Percentiles rank a stretch among this genome's conserved stretches.
phyloP scores from a whole-genome alignment of 2,113 vertebrate species.

The Columba livia region DNA sequence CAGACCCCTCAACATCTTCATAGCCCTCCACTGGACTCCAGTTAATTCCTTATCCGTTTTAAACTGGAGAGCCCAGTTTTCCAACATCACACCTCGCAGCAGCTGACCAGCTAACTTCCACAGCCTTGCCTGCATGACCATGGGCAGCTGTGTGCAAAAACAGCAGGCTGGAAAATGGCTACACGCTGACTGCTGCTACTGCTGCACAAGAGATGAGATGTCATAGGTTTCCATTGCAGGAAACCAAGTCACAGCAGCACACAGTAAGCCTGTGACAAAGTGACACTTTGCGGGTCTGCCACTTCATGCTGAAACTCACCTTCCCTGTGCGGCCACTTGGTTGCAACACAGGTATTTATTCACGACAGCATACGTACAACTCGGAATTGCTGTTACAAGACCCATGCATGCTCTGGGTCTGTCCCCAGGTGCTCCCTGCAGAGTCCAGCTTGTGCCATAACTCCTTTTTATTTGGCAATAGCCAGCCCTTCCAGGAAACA shows the following conservation, averaged over 20 bases:
- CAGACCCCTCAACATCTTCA: too few species aligned
- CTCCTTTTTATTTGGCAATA: background rate
- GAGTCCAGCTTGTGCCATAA: accelerated
- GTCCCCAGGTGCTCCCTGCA: background rate
- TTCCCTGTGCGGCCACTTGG: accelerated
- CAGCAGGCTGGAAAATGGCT: background rate
- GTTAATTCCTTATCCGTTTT: too few species aligned
- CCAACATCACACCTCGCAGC: background rate
- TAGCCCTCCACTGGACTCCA: too few species aligned
- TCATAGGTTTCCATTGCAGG: accelerated
- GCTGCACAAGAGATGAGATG: background rate
- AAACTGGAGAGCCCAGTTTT: too few species aligned
- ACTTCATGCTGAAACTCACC: background rate
- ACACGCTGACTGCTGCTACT: accelerated
- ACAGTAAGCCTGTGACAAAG: accelerated
- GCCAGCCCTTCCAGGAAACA: accelerated
- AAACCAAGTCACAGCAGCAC: background rate
- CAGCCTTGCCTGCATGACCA: background rate
- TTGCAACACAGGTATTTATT: background rate
- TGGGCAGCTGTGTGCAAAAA: background rate
- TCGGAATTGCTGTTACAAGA: background rate
- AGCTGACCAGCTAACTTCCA: background rate
- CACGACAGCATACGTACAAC: background rate
- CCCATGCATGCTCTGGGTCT: background rate
- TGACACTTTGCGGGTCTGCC: accelerated